Base-by-base conservation (phyloP, 2,888 invertebrate genomes). In the Acleris literana region DNA sequence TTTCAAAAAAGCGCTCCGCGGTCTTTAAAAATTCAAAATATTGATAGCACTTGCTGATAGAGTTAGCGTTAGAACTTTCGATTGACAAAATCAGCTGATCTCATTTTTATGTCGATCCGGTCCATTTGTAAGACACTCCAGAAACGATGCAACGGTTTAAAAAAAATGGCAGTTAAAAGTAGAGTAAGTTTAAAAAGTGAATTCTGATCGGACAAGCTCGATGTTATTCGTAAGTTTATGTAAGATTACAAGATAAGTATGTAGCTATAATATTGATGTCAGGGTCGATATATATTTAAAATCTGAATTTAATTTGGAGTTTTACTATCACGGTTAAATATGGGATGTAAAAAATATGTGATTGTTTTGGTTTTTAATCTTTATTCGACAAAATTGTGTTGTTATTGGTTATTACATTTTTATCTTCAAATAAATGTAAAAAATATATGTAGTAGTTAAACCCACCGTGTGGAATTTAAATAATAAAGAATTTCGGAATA, bases 391-490 rank as follows among this genome's bases (percentile, higher is more conserved):
- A 54, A 54, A 54, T 53, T 53, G 53, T 16, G 17, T n/a, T 25
- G 5, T 54, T 39, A 39, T 39, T 39, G 13, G 57, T 53, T 64
- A 57, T 52, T 39, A 48, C 46, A 17, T 16, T 39, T 53, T 57
- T 44, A 13, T 9, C 9, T 39, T 39, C 4, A 39, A 39, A 39
- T 39, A 13, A 33, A 44, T 20, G 33, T 58, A 16, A 18, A n/a
- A 53, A 53, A 51, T 44, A 20, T 33, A 52, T 46, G 53, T 54
- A 53, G 46, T 54, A 53, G 39, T 48, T 53, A 33, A 55, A 60
- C 65, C 65, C 65, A 60, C 60, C 60, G 65, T 39, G 29, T 39
- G 29, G n/a, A 51, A 56, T 65, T 17, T 52, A 56, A 56, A 56
- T 44, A 65, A 65, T 65, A 65, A 65, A 65, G 17, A 18, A n/a